These are phyloP conservation scores for Enteromius argenteus DNA, from an alignment of 2,797 vertebrate species.

Conservation along the genomic window DNA sequence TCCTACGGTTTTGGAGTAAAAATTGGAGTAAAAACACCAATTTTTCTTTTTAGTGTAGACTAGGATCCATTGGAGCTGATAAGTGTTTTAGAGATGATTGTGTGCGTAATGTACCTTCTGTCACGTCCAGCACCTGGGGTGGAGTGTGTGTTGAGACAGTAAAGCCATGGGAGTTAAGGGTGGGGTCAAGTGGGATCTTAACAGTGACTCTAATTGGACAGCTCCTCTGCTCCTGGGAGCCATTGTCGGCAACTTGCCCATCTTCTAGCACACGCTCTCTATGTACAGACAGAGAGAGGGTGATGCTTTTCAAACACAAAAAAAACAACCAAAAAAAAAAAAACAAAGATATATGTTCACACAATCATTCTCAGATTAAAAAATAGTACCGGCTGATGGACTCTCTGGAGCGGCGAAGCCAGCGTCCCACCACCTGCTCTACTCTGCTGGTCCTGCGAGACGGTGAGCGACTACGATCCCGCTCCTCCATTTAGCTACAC, in stretches of 20 bases:
- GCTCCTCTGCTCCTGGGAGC: slow-evolving; percentile 72
- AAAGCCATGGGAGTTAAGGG: slow-evolving; percentile 88
- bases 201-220: slow-evolving; percentile 82
- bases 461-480: slow-evolving; percentile 88
- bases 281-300: not conserved
- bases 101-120: slow-evolving; percentile 78
- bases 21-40: not conserved
- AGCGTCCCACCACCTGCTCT: slow-evolving; percentile 97
- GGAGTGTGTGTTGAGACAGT: slow-evolving; percentile 84
- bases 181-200: slow-evolving; percentile 83
- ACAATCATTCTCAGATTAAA: not conserved
- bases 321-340: not conserved
- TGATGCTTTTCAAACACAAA: not conserved
- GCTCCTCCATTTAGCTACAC: slow-evolving; percentile 93
- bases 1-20: not conserved
- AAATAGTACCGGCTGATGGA: slow-evolving; percentile 82
- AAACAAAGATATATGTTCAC: not conserved
- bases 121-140: slow-evolving; percentile 87
- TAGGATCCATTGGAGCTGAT: not conserved
- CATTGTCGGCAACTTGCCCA: slow-evolving; percentile 71
- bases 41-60: not conserved
- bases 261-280: slow-evolving; percentile 82
- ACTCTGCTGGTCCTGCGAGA: slow-evolving; percentile 89
- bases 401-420: slow-evolving; percentile 91
- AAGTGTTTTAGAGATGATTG: not conserved